Base-by-base conservation (phyloP, 2,113 vertebrate species). In the Cebus imitator region DNA sequence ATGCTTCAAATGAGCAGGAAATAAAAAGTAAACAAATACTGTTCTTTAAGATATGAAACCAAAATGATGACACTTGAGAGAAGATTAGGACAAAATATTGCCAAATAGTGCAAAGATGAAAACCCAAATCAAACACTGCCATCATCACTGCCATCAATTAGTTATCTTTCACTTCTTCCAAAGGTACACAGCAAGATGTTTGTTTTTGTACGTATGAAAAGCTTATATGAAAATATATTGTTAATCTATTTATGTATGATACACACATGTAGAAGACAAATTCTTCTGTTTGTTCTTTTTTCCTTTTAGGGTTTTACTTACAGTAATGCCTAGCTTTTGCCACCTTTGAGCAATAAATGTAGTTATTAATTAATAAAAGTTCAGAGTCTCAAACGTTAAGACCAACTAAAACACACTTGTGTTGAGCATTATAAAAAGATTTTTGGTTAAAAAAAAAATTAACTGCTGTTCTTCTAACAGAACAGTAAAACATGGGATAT, bases 1-100 rank as follows among this genome's bases (percentile, higher is more conserved):
- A 98, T 98, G 98, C 98, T 99, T 98, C 95, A 97, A 97, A 97
- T 57, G 91, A 98, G 98, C 57, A 32, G 27, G 90, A 97, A 78
- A 43, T 52, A 35, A 72, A 96, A 97, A 87, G 86, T 94, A 98
- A 94, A 90, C 97, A 20, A 10, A 96, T 8, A 94, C 79, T 95
- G 89, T 35, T 95, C 66, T 97, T 95, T 66, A 94, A 91, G 84
- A 40, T 93, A 94, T 75, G 76, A 64, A 97, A 96, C 32, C 50
- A 95, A 97, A 27, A 66, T 86, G 86, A 76, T 35, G 91, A 68
- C 87, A 75, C 2, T 37, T 95, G 88, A 55, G 25, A 97, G 35
- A 35, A 90, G 80, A 68, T 68, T 73, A 97, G 3, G 83, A 89
- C 78, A 98, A 98, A 90, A 25, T 83, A 55, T 13, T 95, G 55